phyloP scores from a whole-genome alignment of 2,113 vertebrate species.

The Chaetura pelagica region DNA sequence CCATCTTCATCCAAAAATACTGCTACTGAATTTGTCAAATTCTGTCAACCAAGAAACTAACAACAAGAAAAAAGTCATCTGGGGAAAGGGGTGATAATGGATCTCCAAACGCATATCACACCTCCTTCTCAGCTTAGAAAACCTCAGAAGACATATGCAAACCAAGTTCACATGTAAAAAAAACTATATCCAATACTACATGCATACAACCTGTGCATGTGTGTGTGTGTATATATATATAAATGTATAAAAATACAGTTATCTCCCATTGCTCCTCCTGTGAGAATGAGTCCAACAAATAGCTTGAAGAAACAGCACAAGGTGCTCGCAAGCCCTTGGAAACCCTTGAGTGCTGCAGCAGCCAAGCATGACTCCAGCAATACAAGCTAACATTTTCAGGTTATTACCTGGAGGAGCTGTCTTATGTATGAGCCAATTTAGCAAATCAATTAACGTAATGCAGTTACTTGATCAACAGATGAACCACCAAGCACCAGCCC shows the following conservation, averaged over 20 bases:
- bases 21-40: background rate
- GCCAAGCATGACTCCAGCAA: background rate
- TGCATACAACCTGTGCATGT: too few species aligned
- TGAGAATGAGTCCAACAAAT: background rate
- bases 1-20: background rate
- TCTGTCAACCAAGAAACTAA: background rate
- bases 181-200: background rate
- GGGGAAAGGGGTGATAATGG: background rate
- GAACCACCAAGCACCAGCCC: background rate
- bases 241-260: background rate
- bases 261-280: background rate
- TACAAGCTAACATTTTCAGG: background rate
- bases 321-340: background rate
- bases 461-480: constrained; percentile 13
- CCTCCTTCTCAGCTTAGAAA: background rate
- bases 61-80: background rate
- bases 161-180: background rate
- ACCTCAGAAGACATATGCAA: background rate
- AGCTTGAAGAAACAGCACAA: background rate
- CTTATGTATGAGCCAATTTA: background rate
- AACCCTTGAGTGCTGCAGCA: background rate
- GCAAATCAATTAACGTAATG: constrained; percentile 42
- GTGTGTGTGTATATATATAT: background rate
- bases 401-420: constrained; percentile 42
- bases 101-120: background rate